Base-by-base conservation (phyloP, 2,113 vertebrate genomes). In the Hydropotes inermis region DNA sequence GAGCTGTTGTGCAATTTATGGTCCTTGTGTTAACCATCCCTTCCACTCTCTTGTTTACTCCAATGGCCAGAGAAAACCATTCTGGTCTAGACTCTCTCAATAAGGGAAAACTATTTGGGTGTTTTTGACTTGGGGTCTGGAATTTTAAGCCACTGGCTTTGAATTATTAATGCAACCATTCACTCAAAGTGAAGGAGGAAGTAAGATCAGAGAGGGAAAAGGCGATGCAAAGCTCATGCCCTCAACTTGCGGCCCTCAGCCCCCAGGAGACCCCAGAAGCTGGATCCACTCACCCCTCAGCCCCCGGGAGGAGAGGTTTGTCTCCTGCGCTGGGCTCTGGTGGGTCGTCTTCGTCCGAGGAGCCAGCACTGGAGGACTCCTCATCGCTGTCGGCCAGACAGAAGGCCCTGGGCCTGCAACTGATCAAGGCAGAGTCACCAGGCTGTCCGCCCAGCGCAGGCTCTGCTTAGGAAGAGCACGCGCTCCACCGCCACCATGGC, bases 301-400 rank as follows among this genome's bases (percentile, higher is more conserved):
- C 97, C 95, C 99, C 99, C 1, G 99, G 98, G 52, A 98, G 97
- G 92, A 99, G 60, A 36, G 99, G 98, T 97, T 99, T 99, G 97
- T 99, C 99, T 81, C 99, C 99, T 12, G 98, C 97, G 50, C 99
- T 97, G 94, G 99, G 86, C 95, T 99, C 99, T 30, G 99, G 99
- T 57, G 99, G 98, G 91, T 99, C 99, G 1, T 99, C 99, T 93
- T 99, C 99, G 39, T 99, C 99, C 0, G 99, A 99, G 55, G 99
- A 99, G 60, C 99, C 99, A 0, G 99, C 99, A 7, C 99, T 99
- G 92, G 99, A 99, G 1, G 99, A 99, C 94, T 99, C 99, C 97
- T 99, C 99, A 67, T 99, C 99, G 0, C 99, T 99, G 99, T 99
- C 99, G 1, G 99, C 99, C 95, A 99, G 99, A 92, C 99, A 99